phyloP scores from a whole-genome alignment of 2,113 vertebrate genomes.

The Bombycilla garrulus region DNA sequence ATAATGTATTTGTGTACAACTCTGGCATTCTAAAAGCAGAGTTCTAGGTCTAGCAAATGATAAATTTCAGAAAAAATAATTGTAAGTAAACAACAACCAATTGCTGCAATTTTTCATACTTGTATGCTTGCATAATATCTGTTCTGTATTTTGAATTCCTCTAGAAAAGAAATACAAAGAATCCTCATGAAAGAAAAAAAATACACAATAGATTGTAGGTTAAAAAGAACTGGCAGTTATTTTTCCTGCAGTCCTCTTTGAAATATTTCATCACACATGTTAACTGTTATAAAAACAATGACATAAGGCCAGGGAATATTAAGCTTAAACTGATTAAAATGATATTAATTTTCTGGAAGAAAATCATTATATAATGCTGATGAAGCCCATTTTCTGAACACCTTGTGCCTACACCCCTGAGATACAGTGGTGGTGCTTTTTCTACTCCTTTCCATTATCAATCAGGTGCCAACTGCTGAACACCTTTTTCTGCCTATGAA shows the following conservation, averaged over 20 bases:
- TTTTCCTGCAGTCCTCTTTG: not conserved
- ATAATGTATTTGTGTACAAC: not conserved
- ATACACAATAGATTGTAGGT: not conserved
- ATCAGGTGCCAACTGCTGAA: not conserved
- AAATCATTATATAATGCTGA: not conserved
- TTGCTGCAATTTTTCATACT: not conserved
- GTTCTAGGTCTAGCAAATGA: not conserved
- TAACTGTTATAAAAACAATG: not conserved
- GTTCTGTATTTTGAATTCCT: not conserved
- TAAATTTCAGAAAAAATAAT: not conserved
- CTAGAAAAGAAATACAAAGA: not conserved
- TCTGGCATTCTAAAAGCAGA: not conserved
- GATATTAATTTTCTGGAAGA: not conserved
- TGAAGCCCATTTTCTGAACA: not conserved
- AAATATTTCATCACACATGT: not conserved
- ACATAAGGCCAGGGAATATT: not conserved
- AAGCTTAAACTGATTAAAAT: not conserved
- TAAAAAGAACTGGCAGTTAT: not conserved
- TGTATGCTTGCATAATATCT: not conserved
- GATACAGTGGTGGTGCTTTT: not conserved
- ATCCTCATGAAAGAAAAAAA: not conserved
- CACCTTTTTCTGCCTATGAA: not conserved
- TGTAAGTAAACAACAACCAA: not conserved
- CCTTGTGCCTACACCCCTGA: accelerated
- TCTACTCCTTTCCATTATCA: not conserved